phyloP scores from a whole-genome alignment of 2,113 vertebrate species.

The Scopus umbretta region DNA sequence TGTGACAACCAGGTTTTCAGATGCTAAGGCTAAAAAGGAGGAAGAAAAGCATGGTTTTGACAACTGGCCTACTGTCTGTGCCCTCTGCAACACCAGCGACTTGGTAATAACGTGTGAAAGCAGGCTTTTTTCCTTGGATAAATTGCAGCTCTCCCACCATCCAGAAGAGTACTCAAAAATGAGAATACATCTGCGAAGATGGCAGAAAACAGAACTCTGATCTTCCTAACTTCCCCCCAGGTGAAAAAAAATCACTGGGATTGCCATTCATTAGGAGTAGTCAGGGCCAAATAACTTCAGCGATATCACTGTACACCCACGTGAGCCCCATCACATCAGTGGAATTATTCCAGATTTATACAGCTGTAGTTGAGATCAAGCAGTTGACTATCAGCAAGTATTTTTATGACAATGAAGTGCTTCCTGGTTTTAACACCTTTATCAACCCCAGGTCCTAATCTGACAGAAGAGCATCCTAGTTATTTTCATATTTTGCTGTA shows the following conservation, averaged over 20 bases:
- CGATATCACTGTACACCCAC: not conserved
- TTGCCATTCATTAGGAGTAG: not conserved
- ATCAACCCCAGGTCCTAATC: not conserved
- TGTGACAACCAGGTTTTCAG: not conserved
- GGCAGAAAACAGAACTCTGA: not conserved
- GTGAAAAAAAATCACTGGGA: not conserved
- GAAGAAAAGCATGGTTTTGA: not conserved
- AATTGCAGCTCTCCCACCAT: not conserved
- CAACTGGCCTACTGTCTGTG: not conserved
- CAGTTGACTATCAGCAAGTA: not conserved
- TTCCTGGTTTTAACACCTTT: not conserved
- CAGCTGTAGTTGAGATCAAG: not conserved
- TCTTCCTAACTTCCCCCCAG: not conserved
- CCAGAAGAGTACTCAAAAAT: not conserved
- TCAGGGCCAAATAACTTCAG: not conserved
- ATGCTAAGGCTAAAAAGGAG: not conserved
- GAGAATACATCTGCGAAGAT: not conserved
- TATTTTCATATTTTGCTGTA: not conserved
- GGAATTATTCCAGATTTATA: too few relatives aligned
- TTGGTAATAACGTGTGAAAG: not conserved
- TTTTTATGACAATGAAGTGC: not conserved
- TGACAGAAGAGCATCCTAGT: not conserved
- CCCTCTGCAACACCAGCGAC: not conserved
- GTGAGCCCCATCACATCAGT: too few relatives aligned
- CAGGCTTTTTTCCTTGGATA: not conserved